Percentiles rank a stretch among this genome's conserved stretches.
Conservation (phyloP, 2,797 vertebrate genomes). For the Smutsia temminckii region DNA sequence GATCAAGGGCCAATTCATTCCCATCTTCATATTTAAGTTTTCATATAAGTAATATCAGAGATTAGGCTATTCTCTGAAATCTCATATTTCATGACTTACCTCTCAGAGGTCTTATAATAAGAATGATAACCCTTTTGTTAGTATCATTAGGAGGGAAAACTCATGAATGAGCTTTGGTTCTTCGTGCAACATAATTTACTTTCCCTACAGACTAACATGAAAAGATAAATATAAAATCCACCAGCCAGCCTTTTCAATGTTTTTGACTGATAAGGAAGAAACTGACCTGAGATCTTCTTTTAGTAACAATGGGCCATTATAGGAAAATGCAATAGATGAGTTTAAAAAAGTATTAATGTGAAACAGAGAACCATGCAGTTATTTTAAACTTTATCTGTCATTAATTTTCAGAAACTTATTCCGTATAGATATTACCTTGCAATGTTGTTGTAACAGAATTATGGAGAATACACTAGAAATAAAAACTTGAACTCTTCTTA, state of each 20-base stretch:
- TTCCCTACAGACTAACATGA: neutral
- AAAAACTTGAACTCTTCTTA: neutral
- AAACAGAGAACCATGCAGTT: neutral
- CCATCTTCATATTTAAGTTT: neutral
- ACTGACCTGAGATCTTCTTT: neutral
- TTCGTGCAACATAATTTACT: neutral
- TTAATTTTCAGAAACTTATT: slow-evolving; percentile 33
- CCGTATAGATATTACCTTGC: neutral
- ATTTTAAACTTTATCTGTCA: neutral
- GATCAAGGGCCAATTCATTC: neutral
- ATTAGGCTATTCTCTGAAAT: neutral
- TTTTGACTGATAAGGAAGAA: slow-evolving; percentile 4
- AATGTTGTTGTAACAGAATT: slow-evolving; percentile 19
- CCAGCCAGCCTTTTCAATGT: neutral
- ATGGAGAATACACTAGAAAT: neutral
- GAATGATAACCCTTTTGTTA: neutral
- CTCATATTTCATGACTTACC: neutral
- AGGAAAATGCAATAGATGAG: neutral
- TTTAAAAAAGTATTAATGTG: neutral
- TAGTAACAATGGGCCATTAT: neutral
- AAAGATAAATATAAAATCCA: neutral
- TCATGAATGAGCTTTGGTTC: neutral
- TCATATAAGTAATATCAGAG: neutral
- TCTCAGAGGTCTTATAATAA: neutral
- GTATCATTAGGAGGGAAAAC: neutral